phyloP scores from a whole-genome alignment of 2,797 vertebrate species.

The Pseudochromis fuscus region DNA sequence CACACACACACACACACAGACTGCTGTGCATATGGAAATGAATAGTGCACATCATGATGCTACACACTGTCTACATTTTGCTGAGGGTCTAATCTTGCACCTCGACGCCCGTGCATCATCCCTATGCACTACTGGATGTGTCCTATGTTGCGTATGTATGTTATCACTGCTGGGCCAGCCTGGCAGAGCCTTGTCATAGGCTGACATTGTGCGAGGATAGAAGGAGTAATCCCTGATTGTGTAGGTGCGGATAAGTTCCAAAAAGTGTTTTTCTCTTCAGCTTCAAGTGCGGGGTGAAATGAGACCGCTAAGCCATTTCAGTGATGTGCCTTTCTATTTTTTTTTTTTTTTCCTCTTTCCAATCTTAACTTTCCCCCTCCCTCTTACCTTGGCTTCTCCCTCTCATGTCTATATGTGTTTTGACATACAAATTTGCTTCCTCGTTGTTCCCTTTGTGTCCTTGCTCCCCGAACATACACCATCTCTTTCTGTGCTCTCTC shows the following conservation, averaged over 20 bases:
- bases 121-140: conserved; percentile 22
- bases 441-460: conserved; percentile 51
- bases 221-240: conserved; percentile 71
- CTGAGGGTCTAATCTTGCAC: conserved; percentile 19
- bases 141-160: conserved; percentile 36
- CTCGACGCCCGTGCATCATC: conserved; percentile 24
- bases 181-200: conserved; percentile 46
- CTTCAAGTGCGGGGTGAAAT: conserved; percentile 59
- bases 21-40: conserved; percentile 2
- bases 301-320: conserved; percentile 68
- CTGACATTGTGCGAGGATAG: conserved; percentile 51
- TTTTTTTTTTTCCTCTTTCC: conserved; percentile 18
- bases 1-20: conserved; percentile 11
- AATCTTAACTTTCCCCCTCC: conserved; percentile 29
- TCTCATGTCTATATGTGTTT: conserved; percentile 48
- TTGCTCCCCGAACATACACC: conserved; percentile 45
- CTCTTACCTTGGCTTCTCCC: conserved; percentile 29
- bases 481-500: conserved; percentile 49
- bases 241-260: conserved; percentile 68
- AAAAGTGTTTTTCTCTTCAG: conserved; percentile 65
- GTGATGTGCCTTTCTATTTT: conserved; percentile 27
- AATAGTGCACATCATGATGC: conserved; percentile 4
- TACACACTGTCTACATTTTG: background rate
- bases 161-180: conserved; percentile 62
- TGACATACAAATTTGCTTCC: conserved; percentile 55